Evolutionary conservation across 1,140 invertebrate species (phyloP).

Genomic region (Conus betulinus): DNA sequence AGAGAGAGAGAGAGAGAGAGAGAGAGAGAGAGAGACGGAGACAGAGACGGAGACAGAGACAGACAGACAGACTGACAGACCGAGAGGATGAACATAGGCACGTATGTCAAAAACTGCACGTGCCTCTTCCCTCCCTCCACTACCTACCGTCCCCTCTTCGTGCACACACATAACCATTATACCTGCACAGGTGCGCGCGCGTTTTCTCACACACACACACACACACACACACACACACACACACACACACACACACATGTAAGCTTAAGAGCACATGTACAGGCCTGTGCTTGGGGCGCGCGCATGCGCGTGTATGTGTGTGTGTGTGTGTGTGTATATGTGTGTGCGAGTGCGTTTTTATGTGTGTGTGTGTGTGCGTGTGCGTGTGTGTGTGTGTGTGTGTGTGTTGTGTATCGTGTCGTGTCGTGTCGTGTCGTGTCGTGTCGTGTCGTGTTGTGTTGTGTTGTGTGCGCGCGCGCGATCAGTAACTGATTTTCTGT

Average conservation of each 20-base stretch:
- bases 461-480: no score
- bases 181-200: not conserved
- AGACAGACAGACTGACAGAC: no score
- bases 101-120: not conserved
- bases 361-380: constrained; percentile 4
- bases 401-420: not conserved
- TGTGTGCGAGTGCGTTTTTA: not conserved
- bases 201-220: constrained; percentile 3
- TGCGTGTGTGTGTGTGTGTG: not conserved
- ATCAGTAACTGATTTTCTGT: no score
- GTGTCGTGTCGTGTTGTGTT: no score
- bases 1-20: no score
- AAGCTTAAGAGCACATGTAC: no score
- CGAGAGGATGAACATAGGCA: not conserved
- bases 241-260: not conserved
- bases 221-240: constrained; percentile 4
- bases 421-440: no score
- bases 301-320: not conserved
- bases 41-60: no score
- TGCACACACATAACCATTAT: not conserved
- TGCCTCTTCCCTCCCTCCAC: no score
- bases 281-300: no score
- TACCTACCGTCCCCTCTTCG: no score
- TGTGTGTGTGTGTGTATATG: not conserved
- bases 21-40: no score